Evolutionary conservation across 2,888 invertebrate species (phyloP).

Genomic region (Argyra leucocephala): DNA sequence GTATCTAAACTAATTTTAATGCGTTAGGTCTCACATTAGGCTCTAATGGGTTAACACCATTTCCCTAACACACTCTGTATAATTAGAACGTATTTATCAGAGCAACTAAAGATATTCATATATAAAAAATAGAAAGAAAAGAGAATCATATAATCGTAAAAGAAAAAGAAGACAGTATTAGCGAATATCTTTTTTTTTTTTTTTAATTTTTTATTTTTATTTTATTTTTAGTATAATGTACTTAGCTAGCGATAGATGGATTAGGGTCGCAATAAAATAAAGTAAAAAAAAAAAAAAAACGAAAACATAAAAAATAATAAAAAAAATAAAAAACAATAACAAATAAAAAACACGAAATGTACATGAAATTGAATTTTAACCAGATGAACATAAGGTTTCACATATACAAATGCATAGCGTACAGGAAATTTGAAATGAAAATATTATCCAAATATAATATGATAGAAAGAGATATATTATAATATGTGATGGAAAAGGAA

Average conservation of each 20-base stretch:
- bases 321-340: not conserved
- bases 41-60: no score
- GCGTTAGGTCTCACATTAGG: no score
- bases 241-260: not conserved
- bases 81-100: no score
- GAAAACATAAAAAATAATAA: not conserved
- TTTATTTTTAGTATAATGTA: not conserved
- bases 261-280: slow-evolving; percentile 2
- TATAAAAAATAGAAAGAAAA: no score
- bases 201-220: no score
- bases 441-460: not conserved
- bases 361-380: slow-evolving; percentile 2
- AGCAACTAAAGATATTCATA: no score
- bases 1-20: no score
- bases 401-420: no score
- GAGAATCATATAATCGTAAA: no score
- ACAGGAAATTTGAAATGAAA: not conserved
- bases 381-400: not conserved
- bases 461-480: no score
- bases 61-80: no score
- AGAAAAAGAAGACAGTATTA: not conserved
- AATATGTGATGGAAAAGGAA: not conserved
- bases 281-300: not conserved
- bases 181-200: not conserved
- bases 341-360: not conserved